Conservation (phyloP, 2,113 vertebrate species). For the Oplegnathus fasciatus region DNA sequence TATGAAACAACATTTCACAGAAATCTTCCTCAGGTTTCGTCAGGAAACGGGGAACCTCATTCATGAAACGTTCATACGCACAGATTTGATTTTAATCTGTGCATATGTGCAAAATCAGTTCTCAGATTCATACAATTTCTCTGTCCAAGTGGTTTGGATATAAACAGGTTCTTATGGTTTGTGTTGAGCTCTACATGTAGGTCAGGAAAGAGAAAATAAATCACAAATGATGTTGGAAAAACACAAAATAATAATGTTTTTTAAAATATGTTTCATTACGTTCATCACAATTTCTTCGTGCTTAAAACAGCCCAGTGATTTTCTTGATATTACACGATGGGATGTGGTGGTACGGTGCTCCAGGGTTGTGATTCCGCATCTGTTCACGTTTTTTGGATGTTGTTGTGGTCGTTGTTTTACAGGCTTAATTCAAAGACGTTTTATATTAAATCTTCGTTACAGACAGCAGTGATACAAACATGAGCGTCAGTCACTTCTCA, state of each 20-base stretch:
- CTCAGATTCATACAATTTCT: too few relatives aligned
- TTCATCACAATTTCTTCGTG: too few relatives aligned
- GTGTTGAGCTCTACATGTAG: too few relatives aligned
- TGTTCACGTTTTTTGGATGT: too few relatives aligned
- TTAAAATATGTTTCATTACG: too few relatives aligned
- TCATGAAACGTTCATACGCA: neutral
- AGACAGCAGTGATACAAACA: neutral
- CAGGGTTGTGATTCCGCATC: too few relatives aligned
- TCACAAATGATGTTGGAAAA: neutral
- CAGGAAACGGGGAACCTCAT: neutral
- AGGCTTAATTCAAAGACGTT: neutral
- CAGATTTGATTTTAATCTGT: neutral
- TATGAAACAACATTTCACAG: neutral
- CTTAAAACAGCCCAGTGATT: too few relatives aligned
- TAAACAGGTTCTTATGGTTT: too few relatives aligned
- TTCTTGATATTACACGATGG: neutral
- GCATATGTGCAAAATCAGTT: neutral
- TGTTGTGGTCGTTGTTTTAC: too few relatives aligned
- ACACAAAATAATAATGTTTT: too few relatives aligned
- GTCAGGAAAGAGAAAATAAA: neutral
- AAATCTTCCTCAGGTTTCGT: neutral
- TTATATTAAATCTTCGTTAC: neutral
- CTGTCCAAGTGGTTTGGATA: too few relatives aligned
- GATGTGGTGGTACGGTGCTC: too few relatives aligned
- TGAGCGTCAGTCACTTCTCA: neutral